Conservation (phyloP, 2,888 invertebrate species). For the Pseudoips prasinana region DNA sequence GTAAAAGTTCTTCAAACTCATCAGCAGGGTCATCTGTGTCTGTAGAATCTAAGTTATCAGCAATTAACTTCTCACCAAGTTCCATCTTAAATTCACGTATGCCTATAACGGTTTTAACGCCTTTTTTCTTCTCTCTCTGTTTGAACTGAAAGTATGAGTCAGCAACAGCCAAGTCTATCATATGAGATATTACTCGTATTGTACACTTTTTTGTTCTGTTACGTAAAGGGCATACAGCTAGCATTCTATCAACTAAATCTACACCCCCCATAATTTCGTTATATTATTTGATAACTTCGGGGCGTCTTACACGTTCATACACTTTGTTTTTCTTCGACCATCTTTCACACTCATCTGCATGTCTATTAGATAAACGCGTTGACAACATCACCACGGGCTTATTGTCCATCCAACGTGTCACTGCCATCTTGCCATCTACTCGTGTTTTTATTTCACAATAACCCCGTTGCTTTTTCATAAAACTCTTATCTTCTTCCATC, state of each 20-base stretch:
- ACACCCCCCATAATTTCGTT: conserved; percentile 23
- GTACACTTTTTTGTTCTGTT: conserved; percentile 18
- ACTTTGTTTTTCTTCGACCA: background rate
- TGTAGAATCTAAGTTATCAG: no score
- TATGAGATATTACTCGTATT: conserved; percentile 16
- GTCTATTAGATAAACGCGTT: conserved; percentile 1
- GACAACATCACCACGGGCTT: conserved; percentile 1
- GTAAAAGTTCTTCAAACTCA: conserved; percentile 4
- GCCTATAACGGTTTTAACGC: conserved; percentile 1
- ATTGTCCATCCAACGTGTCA: background rate
- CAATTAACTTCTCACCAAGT: conserved; percentile 3
- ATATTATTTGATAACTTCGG: conserved; percentile 12
- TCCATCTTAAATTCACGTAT: conserved; percentile 4
- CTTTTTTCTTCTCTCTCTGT: conserved; percentile 4
- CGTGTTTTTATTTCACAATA: conserved; percentile 1
- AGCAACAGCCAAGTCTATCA: conserved; percentile 18
- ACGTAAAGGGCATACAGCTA: conserved; percentile 18
- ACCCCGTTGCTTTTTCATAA: conserved; percentile 1
- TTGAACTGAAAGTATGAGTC: conserved; percentile 12
- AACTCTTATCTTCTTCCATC: conserved; percentile 1
- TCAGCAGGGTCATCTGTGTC: no score
- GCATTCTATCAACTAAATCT: conserved; percentile 18
- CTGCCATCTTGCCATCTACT: background rate
- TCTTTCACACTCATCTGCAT: conserved; percentile 1
- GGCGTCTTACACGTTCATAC: conserved; percentile 5